Evolutionary conservation across 2,888 invertebrate species (phyloP), one percentile per base, ranked within the genome.

Genomic region (Leptarthrus brevirostris): DNA sequence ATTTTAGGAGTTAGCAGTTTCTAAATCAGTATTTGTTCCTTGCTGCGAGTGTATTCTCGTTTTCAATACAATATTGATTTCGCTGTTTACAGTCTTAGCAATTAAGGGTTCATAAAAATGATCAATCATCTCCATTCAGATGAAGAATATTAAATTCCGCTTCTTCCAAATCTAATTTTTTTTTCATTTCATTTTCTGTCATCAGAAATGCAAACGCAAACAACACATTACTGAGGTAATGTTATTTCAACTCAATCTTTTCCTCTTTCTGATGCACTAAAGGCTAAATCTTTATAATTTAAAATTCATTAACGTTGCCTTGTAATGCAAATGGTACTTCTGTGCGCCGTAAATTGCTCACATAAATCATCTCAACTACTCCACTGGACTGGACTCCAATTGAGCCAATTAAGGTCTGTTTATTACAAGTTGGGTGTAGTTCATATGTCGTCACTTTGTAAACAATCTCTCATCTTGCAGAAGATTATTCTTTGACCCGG

Each of bases 401-500:
- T 58, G 58, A 58, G 58, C 58, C 58, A 58, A 58, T 58, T 58
- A 58, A 58, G 58, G 58, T 26, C 40, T n/a, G 40, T 40, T 30
- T 58, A 58, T 58, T 58, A 58, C 58, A 8, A 58, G 58, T 26
- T 58, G 36, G 16, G 18, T 58, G 58, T 20, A 34, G 34, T 34
- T 34, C 10, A 1, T 36, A 36, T 58, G 58, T 58, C 36, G 58
- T 36, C 58, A 40, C 36, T n/a, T 26, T 58, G 58, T 34, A 58
- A 58, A 36, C 40, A 40, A 40, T 12, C 40, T 40, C 40, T n/a
- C 40, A 12, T 12, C 40, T n/a, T 12, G 40, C 8, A 40, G 40
- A 6, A 12, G 3, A 40, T 40, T 12, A 40, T 40, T 40, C 40
- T 40, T 12, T 40, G 40, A 6, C 40, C 40, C 12, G 2, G 6